phyloP scores from a whole-genome alignment of 2,797 vertebrate genomes.

The Sebastes iracundus region DNA sequence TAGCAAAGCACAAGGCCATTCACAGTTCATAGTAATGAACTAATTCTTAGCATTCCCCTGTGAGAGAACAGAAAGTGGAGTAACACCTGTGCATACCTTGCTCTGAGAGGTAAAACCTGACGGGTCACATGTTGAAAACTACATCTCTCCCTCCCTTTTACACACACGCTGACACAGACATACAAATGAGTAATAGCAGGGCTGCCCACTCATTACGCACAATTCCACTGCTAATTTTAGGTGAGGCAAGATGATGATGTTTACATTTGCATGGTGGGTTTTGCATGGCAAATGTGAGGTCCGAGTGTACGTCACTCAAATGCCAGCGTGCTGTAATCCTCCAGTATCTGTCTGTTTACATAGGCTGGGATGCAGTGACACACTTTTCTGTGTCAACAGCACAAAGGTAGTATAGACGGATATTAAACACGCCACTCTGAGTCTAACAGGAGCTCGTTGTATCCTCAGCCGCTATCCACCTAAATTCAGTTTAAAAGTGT shows the following conservation, averaged over 20 bases:
- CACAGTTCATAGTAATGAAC: background rate
- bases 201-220: background rate
- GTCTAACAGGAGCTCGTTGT: background rate
- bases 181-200: background rate
- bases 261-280: slow-evolving; percentile 57
- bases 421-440: background rate
- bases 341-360: slow-evolving; percentile 10
- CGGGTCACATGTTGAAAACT: background rate
- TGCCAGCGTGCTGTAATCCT: background rate
- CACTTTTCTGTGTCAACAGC: slow-evolving; percentile 18
- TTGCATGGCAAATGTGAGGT: slow-evolving; percentile 72
- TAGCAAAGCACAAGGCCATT: background rate
- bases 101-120: slow-evolving; percentile 51
- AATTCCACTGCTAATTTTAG: background rate
- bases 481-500: background rate
- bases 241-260: background rate
- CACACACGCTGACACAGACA: background rate
- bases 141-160: background rate
- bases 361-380: background rate
- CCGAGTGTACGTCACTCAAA: background rate
- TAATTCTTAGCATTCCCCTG: background rate
- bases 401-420: background rate
- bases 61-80: slow-evolving; percentile 12
- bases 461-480: background rate
- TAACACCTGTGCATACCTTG: slow-evolving; percentile 10